Conservation (phyloP, 92 coral and sea anemone genomes). For the Ricordea florida region DNA sequence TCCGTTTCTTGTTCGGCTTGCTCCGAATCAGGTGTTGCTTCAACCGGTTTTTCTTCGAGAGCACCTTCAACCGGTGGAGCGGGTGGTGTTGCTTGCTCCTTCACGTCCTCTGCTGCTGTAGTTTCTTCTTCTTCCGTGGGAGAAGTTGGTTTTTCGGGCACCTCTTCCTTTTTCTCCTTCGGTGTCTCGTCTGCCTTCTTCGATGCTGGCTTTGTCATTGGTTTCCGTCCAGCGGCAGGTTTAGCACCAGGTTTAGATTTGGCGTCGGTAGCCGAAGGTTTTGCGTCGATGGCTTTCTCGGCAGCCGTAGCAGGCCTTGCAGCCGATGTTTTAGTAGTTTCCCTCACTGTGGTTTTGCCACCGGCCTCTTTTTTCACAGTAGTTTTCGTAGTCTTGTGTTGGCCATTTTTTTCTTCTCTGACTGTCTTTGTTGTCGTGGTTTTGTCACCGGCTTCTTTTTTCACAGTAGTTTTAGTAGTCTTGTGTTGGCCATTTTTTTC, state of each 20-base stretch:
- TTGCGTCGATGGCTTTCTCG: conserved; percentile 22
- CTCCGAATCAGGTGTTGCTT: background rate
- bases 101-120: background rate
- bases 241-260: conserved; percentile 31
- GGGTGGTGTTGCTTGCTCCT: background rate
- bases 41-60: conserved; percentile 3
- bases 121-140: conserved; percentile 5
- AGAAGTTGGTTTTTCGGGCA: background rate
- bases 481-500: conserved; percentile 40
- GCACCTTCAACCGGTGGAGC: background rate
- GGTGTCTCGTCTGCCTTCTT: conserved; percentile 1
- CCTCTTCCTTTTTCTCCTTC: background rate
- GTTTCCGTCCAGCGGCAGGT: conserved; percentile 9
- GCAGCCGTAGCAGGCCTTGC: conserved; percentile 22
- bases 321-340: conserved; percentile 2
- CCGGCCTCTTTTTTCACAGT: conserved; percentile 28
- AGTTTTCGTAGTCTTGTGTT: conserved; percentile 51
- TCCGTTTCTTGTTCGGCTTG: background rate
- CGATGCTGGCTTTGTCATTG: conserved; percentile 20
- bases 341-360: conserved; percentile 14
- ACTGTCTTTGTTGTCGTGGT: conserved; percentile 60
- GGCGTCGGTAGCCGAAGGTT: conserved; percentile 1
- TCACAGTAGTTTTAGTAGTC: conserved; percentile 56
- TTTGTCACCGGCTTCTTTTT: background rate
- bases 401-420: conserved; percentile 27